Evolutionary conservation across 2,888 invertebrate species (phyloP).

Genomic region (Agrotis exclamationis): DNA sequence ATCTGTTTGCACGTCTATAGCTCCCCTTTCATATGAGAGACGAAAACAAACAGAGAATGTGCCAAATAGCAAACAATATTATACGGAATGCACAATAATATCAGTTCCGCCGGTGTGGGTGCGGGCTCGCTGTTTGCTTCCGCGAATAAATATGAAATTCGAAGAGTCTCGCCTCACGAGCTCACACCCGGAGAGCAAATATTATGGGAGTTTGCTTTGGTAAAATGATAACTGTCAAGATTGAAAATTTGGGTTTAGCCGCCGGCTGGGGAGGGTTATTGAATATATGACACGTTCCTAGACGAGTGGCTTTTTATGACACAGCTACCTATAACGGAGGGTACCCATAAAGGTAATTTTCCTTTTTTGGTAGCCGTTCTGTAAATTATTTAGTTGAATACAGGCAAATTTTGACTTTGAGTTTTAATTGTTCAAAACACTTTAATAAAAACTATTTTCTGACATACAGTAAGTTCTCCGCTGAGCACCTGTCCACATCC

Average conservation of each 20-base stretch:
- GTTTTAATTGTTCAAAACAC: neutral
- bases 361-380: neutral
- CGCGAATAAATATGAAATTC: constrained; percentile 91
- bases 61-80: constrained; percentile 92
- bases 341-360: constrained; percentile 3
- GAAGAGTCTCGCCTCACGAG: constrained; percentile 80
- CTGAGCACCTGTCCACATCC: neutral
- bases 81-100: constrained; percentile 92
- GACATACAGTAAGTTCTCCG: neutral
- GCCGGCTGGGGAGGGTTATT: constrained; percentile 79
- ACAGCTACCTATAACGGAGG: constrained; percentile 18
- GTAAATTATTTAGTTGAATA: neutral
- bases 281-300: constrained; percentile 71
- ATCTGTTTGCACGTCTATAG: constrained; percentile 88
- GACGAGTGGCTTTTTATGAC: constrained; percentile 67
- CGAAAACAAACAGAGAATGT: constrained; percentile 91
- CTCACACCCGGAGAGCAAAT: constrained; percentile 87
- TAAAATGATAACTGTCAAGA: constrained; percentile 91
- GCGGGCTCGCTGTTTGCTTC: constrained; percentile 84
- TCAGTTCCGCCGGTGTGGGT: constrained; percentile 89
- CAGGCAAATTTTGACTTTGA: too few relatives aligned
- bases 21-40: constrained; percentile 91
- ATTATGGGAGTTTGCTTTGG: constrained; percentile 90
- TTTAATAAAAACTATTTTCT: neutral
- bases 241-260: constrained; percentile 89